phyloP scores from a whole-genome alignment of 1,140 invertebrate species.

The Leptinotarsa texana region DNA sequence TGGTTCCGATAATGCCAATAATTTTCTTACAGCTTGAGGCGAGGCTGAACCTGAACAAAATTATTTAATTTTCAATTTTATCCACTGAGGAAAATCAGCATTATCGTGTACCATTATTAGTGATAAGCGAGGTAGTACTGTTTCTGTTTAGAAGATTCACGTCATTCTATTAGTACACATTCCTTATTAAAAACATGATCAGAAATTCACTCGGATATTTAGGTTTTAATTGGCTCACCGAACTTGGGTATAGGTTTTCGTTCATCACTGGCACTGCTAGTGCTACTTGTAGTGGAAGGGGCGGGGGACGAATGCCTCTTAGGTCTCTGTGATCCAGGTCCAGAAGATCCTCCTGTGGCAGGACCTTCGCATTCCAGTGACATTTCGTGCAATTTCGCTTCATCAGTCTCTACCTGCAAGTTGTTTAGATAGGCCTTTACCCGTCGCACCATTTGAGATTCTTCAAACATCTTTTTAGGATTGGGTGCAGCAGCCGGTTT shows the following conservation, averaged over 20 bases:
- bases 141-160: background rate
- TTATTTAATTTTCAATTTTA: background rate
- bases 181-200: background rate
- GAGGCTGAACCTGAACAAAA: constrained; percentile 80
- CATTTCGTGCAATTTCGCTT: constrained; percentile 84
- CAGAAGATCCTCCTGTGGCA: constrained; percentile 59
- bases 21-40: constrained; percentile 92
- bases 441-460: constrained; percentile 95
- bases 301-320: constrained; percentile 85
- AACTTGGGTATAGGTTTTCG: constrained; percentile 67
- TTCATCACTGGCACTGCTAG: constrained; percentile 85
- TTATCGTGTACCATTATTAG: constrained; percentile 23
- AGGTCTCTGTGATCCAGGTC: constrained; percentile 59
- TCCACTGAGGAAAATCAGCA: constrained; percentile 9
- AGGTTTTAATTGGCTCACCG: constrained; percentile 56
- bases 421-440: constrained; percentile 95
- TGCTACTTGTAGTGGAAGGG: constrained; percentile 85
- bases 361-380: constrained; percentile 87
- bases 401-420: constrained; percentile 89
- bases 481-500: constrained; percentile 91
- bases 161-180: background rate
- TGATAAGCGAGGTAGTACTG: background rate
- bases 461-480: constrained; percentile 98
- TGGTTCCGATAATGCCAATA: constrained; percentile 84
- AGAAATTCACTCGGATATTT: background rate